Evolutionary conservation across 2,113 vertebrate genomes (phyloP), one percentile per base, ranked within the genome.

Genomic region (Speoplatyrhinus poulsoni): DNA sequence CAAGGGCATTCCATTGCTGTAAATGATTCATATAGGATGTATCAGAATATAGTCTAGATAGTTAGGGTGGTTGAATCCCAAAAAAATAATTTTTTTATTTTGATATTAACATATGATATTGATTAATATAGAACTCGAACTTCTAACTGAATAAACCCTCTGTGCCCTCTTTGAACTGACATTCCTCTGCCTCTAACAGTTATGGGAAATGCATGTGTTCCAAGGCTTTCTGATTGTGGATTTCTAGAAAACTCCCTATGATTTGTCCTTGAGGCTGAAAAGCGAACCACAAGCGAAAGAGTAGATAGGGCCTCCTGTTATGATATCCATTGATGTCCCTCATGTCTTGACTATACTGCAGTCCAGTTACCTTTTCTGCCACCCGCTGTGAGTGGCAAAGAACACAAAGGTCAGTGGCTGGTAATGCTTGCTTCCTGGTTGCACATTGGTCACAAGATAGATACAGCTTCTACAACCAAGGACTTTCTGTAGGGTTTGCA

Each of bases 281-380:
- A 85, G 72, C 80, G 80, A 84, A 87, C 83, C 17, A 12, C 4
- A 1, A 7, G 12, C 47, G 1, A 6, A n/a, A 41, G 58, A 19
- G 58, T 5, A 13, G 26, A n/a, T n/a, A 0, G n/a, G 56, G 12
- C n/a, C 16, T 13, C 62, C 46, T 19, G 1, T 26, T 65, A 65
- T 63, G 68, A 52, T 54, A 2, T 70, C 71, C 46, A 41, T 47
- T 32, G 32, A 70, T 64, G 70, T 58, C 0, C 2, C 26, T 26
- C 26, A 26, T 16, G 64, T 52, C 55, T 75, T 67, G 76, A 86
- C 63, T 47, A 69, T 70, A 63, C 78, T 49, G 33, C 47, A 60
- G 76, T 61, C 79, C 55, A 63, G 36, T 53, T 87, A 84, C 85
- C 85, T 72, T 81, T 65, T 78, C 79, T 79, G 61, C 76, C 79